Evolutionary conservation across 2,797 vertebrate species (phyloP).

Genomic region (Tragopan temminckii): DNA sequence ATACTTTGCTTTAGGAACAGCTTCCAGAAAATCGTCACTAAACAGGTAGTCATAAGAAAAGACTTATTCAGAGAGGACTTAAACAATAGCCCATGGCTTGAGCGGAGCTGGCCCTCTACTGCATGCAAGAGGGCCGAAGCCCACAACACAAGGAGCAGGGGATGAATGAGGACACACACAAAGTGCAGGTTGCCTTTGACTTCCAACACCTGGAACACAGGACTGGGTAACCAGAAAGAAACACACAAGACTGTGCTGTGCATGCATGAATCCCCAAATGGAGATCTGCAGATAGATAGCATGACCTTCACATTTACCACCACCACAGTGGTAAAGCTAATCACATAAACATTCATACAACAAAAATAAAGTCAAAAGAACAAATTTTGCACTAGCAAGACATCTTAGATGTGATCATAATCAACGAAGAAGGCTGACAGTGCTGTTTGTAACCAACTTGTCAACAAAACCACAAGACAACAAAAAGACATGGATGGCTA

Average conservation of each 20-base stretch:
- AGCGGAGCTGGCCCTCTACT: accelerated
- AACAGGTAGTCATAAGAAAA: neutral
- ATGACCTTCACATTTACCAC: neutral
- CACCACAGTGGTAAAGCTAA: neutral
- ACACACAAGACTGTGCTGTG: neutral
- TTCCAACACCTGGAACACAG: neutral
- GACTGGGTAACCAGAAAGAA: neutral
- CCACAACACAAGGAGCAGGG: neutral
- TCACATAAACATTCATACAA: neutral
- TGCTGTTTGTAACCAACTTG: neutral
- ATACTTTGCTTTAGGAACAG: neutral
- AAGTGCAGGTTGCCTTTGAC: neutral
- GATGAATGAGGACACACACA: neutral
- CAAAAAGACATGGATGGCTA: neutral
- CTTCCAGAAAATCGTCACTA: neutral
- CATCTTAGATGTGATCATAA: neutral
- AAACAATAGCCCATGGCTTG: accelerated
- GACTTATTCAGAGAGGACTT: neutral
- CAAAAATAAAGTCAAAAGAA: neutral
- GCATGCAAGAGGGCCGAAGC: neutral
- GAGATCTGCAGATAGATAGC: neutral
- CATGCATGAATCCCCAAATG: accelerated
- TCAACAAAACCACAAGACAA: neutral
- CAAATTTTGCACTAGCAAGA: neutral
- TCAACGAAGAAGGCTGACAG: neutral